Evolutionary conservation across 2,113 vertebrate genomes (phyloP).

Genomic region (Chloroceryle aenea): DNA sequence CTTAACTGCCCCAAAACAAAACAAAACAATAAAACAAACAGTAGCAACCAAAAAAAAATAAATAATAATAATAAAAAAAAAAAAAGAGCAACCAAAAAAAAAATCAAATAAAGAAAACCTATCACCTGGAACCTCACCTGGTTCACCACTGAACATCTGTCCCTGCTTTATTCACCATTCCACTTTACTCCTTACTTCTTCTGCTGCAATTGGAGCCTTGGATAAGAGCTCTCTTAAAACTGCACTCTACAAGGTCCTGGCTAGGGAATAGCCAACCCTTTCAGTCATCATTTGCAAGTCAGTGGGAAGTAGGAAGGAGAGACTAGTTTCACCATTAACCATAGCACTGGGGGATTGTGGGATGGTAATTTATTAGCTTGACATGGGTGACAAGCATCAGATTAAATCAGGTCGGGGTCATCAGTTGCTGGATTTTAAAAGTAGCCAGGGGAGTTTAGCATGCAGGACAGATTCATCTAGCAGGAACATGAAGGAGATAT

Average conservation of each 20-base stretch:
- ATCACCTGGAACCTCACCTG: not conserved
- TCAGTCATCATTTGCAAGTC: not conserved
- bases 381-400: not conserved
- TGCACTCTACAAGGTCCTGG: not conserved
- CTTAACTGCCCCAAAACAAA: not conserved
- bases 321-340: not conserved
- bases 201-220: rapidly evolving
- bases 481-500: not conserved
- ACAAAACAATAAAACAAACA: no score
- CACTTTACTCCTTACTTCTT: not conserved
- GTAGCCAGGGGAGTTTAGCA: not conserved
- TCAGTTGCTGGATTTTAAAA: not conserved
- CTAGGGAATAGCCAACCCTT: not conserved
- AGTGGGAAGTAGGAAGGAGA: not conserved
- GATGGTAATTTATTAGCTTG: not conserved
- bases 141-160: not conserved
- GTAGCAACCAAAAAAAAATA: no score
- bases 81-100: no score
- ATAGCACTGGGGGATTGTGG: not conserved
- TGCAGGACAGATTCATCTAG: not conserved
- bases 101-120: no score
- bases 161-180: not conserved
- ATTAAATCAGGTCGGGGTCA: not conserved
- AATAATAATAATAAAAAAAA: no score
- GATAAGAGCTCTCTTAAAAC: not conserved